These are phyloP conservation scores for Lacanobia oleracea DNA, from an alignment of 2,888 invertebrate genomes.

Conservation along the genomic window DNA sequence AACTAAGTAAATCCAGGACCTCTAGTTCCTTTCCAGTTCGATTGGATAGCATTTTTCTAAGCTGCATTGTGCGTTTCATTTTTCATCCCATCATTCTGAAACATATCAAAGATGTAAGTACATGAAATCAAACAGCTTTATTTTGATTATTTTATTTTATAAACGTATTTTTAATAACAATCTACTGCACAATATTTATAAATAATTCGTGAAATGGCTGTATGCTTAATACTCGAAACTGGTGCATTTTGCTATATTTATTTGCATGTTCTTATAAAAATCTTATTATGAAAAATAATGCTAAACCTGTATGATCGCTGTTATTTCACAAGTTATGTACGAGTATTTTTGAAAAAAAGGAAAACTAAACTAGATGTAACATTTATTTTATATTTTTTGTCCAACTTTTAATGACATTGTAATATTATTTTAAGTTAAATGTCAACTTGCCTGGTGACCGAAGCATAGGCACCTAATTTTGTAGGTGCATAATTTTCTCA, in stretches of 20 bases:
- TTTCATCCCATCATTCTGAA: constrained; percentile 44
- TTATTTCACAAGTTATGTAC: constrained; percentile 3
- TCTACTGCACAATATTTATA: constrained; percentile 26
- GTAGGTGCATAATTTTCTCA: constrained; percentile 27
- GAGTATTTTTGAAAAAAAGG: neutral
- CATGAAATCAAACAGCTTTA: constrained; percentile 27
- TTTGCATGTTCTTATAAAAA: constrained; percentile 1
- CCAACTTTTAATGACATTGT: neutral
- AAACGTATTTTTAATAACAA: constrained; percentile 35
- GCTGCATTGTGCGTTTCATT: neutral
- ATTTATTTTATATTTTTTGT: neutral
- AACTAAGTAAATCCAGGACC: neutral
- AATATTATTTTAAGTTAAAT: constrained; percentile 22
- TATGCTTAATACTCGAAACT: constrained; percentile 6
- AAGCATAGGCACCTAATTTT: constrained; percentile 5
- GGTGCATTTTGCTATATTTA: neutral
- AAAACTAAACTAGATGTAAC: too few species aligned
- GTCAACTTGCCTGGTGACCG: constrained; percentile 14
- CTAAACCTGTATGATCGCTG: neutral
- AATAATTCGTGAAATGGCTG: constrained; percentile 8
- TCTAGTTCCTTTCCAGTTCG: neutral
- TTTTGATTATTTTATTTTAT: constrained; percentile 28
- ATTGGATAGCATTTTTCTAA: neutral
- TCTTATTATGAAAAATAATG: neutral
- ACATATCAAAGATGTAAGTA: constrained; percentile 58